Evolutionary conservation across 2,113 vertebrate species (phyloP).

Genomic region (Poeciliopsis prolifica): DNA sequence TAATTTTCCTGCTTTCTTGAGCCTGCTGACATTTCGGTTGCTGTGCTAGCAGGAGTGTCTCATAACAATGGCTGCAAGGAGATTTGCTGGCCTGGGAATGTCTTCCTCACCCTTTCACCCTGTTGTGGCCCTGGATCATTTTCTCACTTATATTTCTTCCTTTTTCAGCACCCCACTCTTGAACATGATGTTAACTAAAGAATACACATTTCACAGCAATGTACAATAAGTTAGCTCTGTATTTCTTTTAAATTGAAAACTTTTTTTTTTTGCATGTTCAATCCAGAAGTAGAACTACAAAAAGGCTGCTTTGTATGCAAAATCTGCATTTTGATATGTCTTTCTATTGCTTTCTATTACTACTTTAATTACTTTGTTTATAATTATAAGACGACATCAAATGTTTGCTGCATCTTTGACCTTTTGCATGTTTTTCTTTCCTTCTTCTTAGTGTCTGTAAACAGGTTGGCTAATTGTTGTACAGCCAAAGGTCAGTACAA

Average conservation of each 20-base stretch:
- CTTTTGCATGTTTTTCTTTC: neutral
- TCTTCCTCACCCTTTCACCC: constrained; percentile 52
- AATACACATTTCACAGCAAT: neutral
- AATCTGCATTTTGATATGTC: neutral
- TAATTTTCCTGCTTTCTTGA: constrained; percentile 2
- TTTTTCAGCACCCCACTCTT: neutral
- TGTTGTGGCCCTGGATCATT: constrained; percentile 13
- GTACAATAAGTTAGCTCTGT: neutral
- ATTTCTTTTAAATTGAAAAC: neutral
- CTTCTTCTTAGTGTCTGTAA: neutral
- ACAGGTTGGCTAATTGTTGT: neutral
- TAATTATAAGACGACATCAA: neutral
- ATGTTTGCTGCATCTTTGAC: neutral
- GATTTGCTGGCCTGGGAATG: constrained; percentile 55
- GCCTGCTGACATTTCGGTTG: constrained; percentile 63
- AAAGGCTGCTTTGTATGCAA: neutral
- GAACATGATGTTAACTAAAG: neutral
- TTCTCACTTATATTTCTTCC: neutral
- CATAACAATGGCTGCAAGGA: constrained; percentile 3
- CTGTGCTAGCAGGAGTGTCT: constrained; percentile 34
- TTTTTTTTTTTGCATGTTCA: neutral
- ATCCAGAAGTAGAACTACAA: neutral
- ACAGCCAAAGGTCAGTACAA: neutral
- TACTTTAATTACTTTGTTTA: neutral
- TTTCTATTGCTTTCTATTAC: too few relatives aligned